phyloP scores from a whole-genome alignment of 2,888 invertebrate genomes.

The Stegana nigrithorax region DNA sequence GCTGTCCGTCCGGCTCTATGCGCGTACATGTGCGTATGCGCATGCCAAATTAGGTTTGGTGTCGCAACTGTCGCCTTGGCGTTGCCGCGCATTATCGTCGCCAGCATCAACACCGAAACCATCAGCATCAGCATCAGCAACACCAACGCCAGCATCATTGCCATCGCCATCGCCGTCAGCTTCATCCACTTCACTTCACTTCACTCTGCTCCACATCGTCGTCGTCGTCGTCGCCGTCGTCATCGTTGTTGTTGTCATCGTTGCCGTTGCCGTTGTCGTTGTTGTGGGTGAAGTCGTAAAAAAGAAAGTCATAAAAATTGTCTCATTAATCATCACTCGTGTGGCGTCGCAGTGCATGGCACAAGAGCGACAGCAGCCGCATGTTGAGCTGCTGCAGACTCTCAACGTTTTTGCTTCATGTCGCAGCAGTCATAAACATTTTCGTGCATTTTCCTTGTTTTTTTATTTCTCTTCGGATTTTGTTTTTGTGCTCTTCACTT shows the following conservation, averaged over 20 bases:
- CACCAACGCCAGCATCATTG: too few relatives aligned
- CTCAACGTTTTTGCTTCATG: not conserved
- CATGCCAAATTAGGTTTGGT: slow-evolving; percentile 17
- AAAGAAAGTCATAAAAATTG: slow-evolving; percentile 50
- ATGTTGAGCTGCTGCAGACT: not conserved
- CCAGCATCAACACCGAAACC: too few relatives aligned
- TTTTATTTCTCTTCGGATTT: not conserved
- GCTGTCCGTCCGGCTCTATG: too few relatives aligned
- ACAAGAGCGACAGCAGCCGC: slow-evolving; percentile 26
- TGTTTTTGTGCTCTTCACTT: too few relatives aligned
- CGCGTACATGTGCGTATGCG: too few relatives aligned
- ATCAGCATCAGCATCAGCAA: too few relatives aligned
- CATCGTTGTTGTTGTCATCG: too few relatives aligned
- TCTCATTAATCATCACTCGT: slow-evolving; percentile 60
- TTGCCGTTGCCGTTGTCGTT: not conserved
- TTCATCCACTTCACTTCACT: too few relatives aligned
- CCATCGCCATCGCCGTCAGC: too few relatives aligned
- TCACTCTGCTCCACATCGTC: too few relatives aligned
- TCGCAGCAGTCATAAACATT: slow-evolving; percentile 10
- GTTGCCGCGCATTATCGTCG: not conserved
- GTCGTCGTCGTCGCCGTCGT: too few relatives aligned
- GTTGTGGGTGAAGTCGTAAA: slow-evolving; percentile 16
- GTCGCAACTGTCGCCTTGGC: not conserved
- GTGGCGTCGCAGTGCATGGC: slow-evolving; percentile 2
- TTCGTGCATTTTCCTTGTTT: not conserved